A percentile compares a stretch with the other conserved stretches of the same genome.
Conservation (phyloP, 2,888 invertebrate species). For the Spodoptera littoralis region DNA sequence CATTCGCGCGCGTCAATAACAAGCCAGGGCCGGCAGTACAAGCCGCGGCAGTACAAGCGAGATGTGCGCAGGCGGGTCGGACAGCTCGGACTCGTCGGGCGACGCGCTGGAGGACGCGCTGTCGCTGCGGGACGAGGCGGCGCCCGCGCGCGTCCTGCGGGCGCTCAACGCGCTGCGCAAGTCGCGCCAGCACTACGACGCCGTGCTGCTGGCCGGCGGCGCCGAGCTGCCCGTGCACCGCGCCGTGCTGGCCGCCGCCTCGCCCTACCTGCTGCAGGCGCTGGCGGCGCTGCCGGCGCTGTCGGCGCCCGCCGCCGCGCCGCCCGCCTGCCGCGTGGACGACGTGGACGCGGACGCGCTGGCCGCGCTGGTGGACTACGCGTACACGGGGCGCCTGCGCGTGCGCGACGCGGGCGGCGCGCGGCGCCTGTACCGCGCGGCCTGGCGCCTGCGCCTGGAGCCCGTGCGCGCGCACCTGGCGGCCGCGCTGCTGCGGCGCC, state of each 20-base stretch:
- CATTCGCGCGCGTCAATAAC: not conserved
- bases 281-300: conserved; percentile 88
- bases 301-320: conserved; percentile 67
- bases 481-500: conserved; percentile 89
- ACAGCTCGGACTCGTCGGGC: conserved; percentile 69
- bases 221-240: conserved; percentile 91
- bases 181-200: conserved; percentile 96
- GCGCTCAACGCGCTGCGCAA: conserved; percentile 94
- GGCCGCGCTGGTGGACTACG: conserved; percentile 93
- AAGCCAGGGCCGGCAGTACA: conserved; percentile 52
- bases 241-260: conserved; percentile 93
- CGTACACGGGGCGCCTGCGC: conserved; percentile 92
- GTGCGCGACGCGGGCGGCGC: conserved; percentile 86
- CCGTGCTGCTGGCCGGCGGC: conserved; percentile 92
- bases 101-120: conserved; percentile 77
- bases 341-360: conserved; percentile 88
- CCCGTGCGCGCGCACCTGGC: conserved; percentile 92
- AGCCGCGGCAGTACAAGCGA: conserved; percentile 39
- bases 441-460: conserved; percentile 93
- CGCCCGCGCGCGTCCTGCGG: conserved; percentile 90
- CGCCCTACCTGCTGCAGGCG: conserved; percentile 93
- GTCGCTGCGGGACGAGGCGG: conserved; percentile 88
- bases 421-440: conserved; percentile 94
- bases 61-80: conserved; percentile 56
- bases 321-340: conserved; percentile 42